A percentile compares a stretch with the other conserved stretches of the same genome.
These are phyloP conservation scores for Prostheceraeus crozeri DNA, from an alignment of 2,888 invertebrate genomes.

Conservation along the genomic window DNA sequence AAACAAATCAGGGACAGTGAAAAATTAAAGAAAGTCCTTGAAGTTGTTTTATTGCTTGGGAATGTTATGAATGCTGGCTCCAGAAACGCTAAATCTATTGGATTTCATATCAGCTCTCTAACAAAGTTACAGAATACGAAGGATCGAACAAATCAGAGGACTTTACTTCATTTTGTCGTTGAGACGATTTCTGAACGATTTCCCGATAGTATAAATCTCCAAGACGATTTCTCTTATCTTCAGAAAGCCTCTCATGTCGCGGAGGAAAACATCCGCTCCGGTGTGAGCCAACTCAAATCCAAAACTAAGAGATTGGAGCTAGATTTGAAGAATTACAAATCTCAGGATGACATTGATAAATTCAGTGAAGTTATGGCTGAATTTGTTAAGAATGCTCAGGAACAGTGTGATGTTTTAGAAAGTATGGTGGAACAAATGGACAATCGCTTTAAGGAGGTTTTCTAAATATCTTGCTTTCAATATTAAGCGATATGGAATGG, in stretches of 20 bases:
- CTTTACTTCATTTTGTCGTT: conserved; percentile 81
- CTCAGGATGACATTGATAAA: conserved; percentile 67
- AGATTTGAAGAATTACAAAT: conserved; percentile 67
- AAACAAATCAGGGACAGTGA: conserved; percentile 60
- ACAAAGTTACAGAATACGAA: conserved; percentile 64
- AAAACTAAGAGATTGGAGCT: conserved; percentile 79
- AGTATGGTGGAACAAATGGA: conserved; percentile 92
- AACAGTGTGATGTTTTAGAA: conserved; percentile 77
- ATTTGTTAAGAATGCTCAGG: conserved; percentile 73
- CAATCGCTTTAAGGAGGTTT: conserved; percentile 71
- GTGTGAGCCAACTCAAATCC: conserved; percentile 70
- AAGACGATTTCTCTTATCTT: conserved; percentile 75
- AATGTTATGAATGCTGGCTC: conserved; percentile 95
- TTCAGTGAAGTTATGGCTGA: conserved; percentile 73
- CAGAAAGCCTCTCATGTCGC: conserved; percentile 69
- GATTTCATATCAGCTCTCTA: conserved; percentile 89
- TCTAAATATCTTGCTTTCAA: conserved; percentile 87
- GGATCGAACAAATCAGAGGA: conserved; percentile 81
- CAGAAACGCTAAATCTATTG: conserved; percentile 80
- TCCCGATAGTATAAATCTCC: conserved; percentile 71
- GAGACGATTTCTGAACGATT: conserved; percentile 78
- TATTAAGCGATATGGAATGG: conserved; percentile 79
- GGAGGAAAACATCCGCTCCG: conserved; percentile 57
- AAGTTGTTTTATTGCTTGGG: conserved; percentile 78
- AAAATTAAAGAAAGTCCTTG: conserved; percentile 80